Evolutionary conservation across 2,888 invertebrate genomes (phyloP).

Genomic region (Teinopalpus imperialis): DNA sequence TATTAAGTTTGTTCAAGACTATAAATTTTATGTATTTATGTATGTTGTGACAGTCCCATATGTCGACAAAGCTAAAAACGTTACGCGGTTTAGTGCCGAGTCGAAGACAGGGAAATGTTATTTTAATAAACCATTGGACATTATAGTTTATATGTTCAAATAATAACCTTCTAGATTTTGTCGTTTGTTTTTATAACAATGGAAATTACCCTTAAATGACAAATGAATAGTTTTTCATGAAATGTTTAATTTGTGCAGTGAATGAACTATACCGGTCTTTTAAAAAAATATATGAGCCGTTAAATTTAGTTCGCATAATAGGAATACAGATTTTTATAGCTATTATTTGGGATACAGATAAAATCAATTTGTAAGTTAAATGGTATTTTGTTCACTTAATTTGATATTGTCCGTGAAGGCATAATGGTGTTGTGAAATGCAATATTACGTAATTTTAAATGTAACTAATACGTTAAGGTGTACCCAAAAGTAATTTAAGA

Average conservation of each 20-base stretch:
- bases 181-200: constrained; percentile 4
- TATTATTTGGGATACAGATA: constrained; percentile 25
- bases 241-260: constrained; percentile 1
- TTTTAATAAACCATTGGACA: constrained; percentile 6
- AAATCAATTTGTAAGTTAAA: constrained; percentile 49
- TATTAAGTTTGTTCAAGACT: constrained; percentile 17
- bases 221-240: too few species aligned
- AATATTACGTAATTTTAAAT: constrained; percentile 30
- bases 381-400: constrained; percentile 44
- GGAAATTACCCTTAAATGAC: background rate
- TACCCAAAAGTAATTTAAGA: constrained; percentile 13
- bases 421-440: background rate
- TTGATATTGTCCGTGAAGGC: constrained; percentile 38
- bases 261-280: constrained; percentile 1
- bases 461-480: constrained; percentile 25
- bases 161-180: background rate
- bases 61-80: constrained; percentile 1
- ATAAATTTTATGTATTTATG: constrained; percentile 22
- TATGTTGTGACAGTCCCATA: constrained; percentile 18
- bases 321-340: constrained; percentile 41
- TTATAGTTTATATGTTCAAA: background rate
- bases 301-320: constrained; percentile 43
- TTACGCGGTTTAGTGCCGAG: background rate
- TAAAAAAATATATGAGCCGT: constrained; percentile 33
- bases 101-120: constrained; percentile 1